Percentiles rank a stretch among this genome's conserved stretches.
Evolutionary conservation across 2,113 vertebrate genomes (phyloP).

Genomic region (Calyptomena viridis): DNA sequence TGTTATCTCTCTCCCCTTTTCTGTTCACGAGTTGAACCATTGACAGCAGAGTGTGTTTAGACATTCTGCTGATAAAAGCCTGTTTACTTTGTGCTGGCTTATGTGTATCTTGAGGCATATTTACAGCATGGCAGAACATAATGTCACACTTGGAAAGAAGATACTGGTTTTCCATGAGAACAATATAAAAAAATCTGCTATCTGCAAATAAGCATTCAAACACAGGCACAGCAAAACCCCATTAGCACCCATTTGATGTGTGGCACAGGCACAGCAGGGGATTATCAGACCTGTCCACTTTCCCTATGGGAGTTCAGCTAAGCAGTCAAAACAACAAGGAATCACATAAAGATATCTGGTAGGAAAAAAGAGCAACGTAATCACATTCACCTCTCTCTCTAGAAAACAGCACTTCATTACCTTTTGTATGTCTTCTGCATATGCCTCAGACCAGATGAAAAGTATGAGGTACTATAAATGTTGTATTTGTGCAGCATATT

Average conservation of each 20-base stretch:
- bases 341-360: not conserved
- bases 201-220: not conserved
- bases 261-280: not conserved
- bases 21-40: not conserved
- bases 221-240: not conserved
- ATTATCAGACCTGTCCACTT: not conserved
- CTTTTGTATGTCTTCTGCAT: not conserved
- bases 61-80: slow-evolving; percentile 32
- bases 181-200: not conserved
- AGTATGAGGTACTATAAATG: not conserved
- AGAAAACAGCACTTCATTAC: not conserved
- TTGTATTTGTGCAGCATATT: not conserved
- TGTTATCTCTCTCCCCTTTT: not conserved
- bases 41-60: not conserved
- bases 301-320: not conserved
- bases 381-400: not conserved
- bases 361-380: not conserved
- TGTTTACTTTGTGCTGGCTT: slow-evolving; percentile 3
- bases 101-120: not conserved
- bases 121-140: not conserved
- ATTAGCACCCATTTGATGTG: rapidly evolving
- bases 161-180: not conserved
- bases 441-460: not conserved
- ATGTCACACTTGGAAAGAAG: not conserved
- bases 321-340: not conserved